Percentiles rank a stretch among this genome's conserved stretches.
Evolutionary conservation across 2,888 invertebrate species (phyloP).

Genomic region (Apamea epomidion): DNA sequence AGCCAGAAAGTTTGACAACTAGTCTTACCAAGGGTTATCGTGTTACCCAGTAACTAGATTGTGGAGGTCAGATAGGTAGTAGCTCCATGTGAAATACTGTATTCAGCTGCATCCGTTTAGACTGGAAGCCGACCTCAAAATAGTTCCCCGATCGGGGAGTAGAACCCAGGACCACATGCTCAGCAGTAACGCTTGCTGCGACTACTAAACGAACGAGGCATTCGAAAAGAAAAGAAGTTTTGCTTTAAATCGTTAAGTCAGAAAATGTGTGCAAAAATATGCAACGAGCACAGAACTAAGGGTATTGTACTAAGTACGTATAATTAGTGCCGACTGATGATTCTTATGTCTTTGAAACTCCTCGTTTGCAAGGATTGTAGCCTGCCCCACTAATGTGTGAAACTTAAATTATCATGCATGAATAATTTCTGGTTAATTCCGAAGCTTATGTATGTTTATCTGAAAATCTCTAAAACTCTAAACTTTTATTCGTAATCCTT

Average conservation of each 20-base stretch:
- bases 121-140: background rate
- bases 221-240: background rate
- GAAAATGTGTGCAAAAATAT: slow-evolving; percentile 36
- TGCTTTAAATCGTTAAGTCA: slow-evolving; percentile 4
- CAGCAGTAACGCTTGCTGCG: background rate
- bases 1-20: background rate
- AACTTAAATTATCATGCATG: background rate
- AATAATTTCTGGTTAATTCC: background rate
- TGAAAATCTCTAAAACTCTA: slow-evolving; percentile 16
- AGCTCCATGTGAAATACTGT: background rate
- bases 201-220: background rate
- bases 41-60: background rate
- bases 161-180: background rate
- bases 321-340: slow-evolving; percentile 41
- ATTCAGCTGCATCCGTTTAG: background rate
- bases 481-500: slow-evolving; percentile 18
- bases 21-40: background rate
- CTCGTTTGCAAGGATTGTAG: slow-evolving; percentile 15
- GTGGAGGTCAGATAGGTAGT: background rate
- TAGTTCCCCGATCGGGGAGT: background rate
- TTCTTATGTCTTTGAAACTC: slow-evolving; percentile 22
- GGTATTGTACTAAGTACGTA: slow-evolving; percentile 22
- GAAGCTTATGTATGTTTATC: background rate
- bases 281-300: slow-evolving; percentile 2
- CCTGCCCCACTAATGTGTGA: slow-evolving; percentile 1